Conservation (phyloP, 2,113 vertebrate species). For the Neotragus moschatus region DNA sequence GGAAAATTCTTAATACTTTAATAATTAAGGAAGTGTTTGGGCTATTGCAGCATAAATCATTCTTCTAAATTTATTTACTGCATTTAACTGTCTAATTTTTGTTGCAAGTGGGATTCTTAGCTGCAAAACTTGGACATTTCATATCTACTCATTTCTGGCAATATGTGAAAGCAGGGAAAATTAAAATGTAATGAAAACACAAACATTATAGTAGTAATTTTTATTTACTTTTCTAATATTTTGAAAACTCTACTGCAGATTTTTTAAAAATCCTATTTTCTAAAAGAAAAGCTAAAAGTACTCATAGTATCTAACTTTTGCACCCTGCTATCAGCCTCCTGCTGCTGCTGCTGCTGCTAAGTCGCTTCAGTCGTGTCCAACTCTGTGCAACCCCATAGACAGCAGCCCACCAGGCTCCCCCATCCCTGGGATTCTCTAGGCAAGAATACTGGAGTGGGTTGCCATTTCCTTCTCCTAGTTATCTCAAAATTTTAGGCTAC, state of each 20-base stretch:
- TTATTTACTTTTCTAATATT: slow-evolving; percentile 15
- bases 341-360: no score
- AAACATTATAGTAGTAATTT: background rate
- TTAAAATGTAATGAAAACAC: slow-evolving; percentile 3
- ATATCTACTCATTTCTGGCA: background rate
- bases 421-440: no score
- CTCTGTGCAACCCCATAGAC: no score
- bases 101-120: background rate
- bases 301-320: slow-evolving; percentile 1
- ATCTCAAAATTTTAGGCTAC: background rate
- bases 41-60: background rate
- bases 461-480: no score
- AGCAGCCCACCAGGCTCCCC: no score
- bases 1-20: background rate
- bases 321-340: background rate
- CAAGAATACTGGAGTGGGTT: no score
- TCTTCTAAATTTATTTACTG: slow-evolving; percentile 10
- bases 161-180: background rate
- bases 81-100: slow-evolving; percentile 21
- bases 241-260: background rate
- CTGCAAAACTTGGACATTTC: background rate
- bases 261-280: background rate
- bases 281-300: background rate
- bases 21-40: background rate
- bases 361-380: no score